Evolutionary conservation across 2,797 vertebrate species (phyloP), one percentile per base, ranked within the genome.

Genomic region (Sciurus vulgaris): DNA sequence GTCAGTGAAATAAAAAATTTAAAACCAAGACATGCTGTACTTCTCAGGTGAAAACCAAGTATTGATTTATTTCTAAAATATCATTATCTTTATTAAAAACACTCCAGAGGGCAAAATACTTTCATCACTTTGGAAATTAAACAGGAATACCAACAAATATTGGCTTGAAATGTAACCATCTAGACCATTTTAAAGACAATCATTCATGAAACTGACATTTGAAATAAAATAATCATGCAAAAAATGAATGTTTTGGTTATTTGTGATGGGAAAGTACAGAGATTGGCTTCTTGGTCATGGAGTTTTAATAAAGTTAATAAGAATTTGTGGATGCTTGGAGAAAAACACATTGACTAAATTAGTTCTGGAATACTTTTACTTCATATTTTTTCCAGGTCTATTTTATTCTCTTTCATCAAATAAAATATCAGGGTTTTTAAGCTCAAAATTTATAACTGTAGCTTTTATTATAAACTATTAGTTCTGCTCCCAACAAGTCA

Each of bases 51-150:
- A 96, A 97, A 94, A 89, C 8, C 30, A 93, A 97, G 26, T 72
- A 96, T 88, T 93, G 91, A 83, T 93, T 96, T 95, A 90, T 90
- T 96, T 95, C 92, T 95, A 92, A 93, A 97, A 93, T 87, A 89
- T 35, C 51, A 81, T 85, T 95, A 51, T 94, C 91, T 94, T 97
- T 93, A 89, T 86, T 94, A 97, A 86, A 96, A 97, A 94, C 72
- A 92, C 10, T 65, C 35, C n/a, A 90, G 41, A 96, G 30, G 22
- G 41, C 35, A 97, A 96, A 96, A 91, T 81, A 61, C 44, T 93
- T 96, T 86, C 24, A 86, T 93, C 20, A 2, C 54, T 85, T 90
- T 96, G 61, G 47, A 89, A 91, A 92, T 95, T 69, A 95, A 95
- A 79, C 44, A 77, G 67, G 92, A 91, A 69, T 79, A 91, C 51